phyloP scores from a whole-genome alignment of 2,113 vertebrate species.

The Proteles cristata region DNA sequence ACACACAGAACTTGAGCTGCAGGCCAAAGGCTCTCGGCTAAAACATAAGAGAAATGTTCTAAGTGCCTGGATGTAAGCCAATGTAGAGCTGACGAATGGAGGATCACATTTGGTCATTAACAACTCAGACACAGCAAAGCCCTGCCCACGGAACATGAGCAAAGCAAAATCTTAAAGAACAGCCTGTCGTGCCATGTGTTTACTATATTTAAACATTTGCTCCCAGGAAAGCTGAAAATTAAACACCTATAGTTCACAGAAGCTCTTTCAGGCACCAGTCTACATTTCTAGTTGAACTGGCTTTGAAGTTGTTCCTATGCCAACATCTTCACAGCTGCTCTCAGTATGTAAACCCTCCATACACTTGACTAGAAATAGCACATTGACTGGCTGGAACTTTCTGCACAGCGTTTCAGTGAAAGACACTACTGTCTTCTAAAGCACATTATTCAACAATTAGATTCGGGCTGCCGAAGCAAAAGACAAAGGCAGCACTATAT shows the following conservation, averaged over 20 bases:
- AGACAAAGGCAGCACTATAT: conserved; percentile 86
- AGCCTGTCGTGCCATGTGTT: background rate
- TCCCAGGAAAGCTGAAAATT: conserved; percentile 18
- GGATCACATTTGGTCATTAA: background rate
- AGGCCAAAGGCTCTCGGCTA: background rate
- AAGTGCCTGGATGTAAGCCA: background rate
- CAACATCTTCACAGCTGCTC: conserved; percentile 81
- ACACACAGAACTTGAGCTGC: conserved; percentile 23
- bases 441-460: conserved; percentile 86
- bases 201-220: conserved; percentile 38
- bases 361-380: conserved; percentile 85
- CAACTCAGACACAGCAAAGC: background rate
- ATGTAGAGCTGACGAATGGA: background rate
- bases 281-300: conserved; percentile 62
- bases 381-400: conserved; percentile 80
- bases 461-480: conserved; percentile 74
- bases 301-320: conserved; percentile 68
- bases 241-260: conserved; percentile 16
- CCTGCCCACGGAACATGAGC: background rate
- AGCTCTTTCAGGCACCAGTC: conserved; percentile 68
- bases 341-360: conserved; percentile 78
- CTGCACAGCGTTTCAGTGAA: conserved; percentile 84
- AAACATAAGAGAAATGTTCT: background rate
- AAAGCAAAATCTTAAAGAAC: background rate
- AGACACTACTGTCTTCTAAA: conserved; percentile 86